These are phyloP conservation scores for Mormyrops boulengeri DNA, from an alignment of 2,797 vertebrate species.

Conservation along the genomic window DNA sequence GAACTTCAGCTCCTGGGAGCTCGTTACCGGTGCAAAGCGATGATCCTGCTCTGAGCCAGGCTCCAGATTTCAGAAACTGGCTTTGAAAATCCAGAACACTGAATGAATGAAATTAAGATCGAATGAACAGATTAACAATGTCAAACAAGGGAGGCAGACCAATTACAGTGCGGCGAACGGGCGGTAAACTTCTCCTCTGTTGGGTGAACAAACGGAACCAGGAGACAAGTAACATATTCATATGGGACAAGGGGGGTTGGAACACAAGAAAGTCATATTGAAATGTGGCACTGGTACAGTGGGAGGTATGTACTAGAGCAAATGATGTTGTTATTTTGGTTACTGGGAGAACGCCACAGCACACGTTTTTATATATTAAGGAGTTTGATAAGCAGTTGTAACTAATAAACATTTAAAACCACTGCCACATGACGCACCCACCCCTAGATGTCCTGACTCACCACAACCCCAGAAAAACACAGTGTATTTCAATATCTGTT, in stretches of 20 bases:
- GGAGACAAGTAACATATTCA: not conserved
- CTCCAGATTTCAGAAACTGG: not conserved
- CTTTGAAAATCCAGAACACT: not conserved
- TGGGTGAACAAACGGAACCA: not conserved
- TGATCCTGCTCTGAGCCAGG: not conserved
- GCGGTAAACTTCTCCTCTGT: not conserved
- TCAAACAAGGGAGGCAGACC: not conserved
- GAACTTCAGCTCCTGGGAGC: slow-evolving; percentile 3
- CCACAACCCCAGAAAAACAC: not conserved
- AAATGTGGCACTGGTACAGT: not conserved
- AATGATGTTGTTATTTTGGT: not conserved
- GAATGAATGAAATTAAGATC: not conserved
- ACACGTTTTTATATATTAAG: not conserved
- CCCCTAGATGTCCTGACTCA: not conserved
- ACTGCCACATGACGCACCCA: not conserved
- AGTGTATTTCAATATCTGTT: not conserved
- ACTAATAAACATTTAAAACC: not conserved
- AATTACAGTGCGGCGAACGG: not conserved
- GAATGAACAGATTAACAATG: not conserved
- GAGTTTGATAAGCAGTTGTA: not conserved
- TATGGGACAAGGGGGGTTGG: not conserved
- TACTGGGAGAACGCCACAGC: not conserved
- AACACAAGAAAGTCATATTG: not conserved
- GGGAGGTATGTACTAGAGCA: not conserved
- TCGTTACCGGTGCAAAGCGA: not conserved